Conservation (phyloP, 2,113 vertebrate genomes). For the Pachycephala philippinensis region DNA sequence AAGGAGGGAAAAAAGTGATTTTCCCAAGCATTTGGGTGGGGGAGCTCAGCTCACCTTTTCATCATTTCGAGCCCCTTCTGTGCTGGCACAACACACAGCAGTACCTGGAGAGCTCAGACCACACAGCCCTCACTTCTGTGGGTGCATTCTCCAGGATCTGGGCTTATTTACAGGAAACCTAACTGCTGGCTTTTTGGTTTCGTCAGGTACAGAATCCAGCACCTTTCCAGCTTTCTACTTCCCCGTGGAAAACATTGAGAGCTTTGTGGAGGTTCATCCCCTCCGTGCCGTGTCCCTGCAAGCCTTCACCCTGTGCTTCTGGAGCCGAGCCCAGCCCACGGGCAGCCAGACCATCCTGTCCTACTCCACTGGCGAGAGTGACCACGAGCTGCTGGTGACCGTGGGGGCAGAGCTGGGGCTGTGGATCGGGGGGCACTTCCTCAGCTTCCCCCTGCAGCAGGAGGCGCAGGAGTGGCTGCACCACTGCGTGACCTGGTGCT, state of each 20-base stretch:
- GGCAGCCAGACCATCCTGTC: slow-evolving; percentile 73
- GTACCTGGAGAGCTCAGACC: not conserved
- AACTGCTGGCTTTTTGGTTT: not conserved
- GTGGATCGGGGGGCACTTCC: slow-evolving; percentile 74
- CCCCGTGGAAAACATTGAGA: slow-evolving; percentile 57
- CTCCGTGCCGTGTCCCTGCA: slow-evolving; percentile 63
- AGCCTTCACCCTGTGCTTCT: slow-evolving; percentile 79
- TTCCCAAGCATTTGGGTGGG: not conserved
- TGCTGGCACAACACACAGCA: not conserved
- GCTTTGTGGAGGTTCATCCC: slow-evolving; percentile 68
- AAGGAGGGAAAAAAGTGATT: not conserved
- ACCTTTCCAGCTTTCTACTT: slow-evolving; percentile 78
- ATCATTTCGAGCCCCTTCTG: not conserved
- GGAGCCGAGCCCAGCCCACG: slow-evolving; percentile 3
- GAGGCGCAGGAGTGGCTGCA: slow-evolving; percentile 70
- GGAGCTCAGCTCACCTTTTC: not conserved
- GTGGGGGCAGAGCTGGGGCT: slow-evolving; percentile 69
- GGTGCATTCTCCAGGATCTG: not conserved
- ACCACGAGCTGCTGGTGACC: slow-evolving; percentile 76
- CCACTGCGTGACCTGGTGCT: slow-evolving; percentile 79
- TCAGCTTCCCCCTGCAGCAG: slow-evolving; percentile 71
- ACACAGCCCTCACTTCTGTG: not conserved
- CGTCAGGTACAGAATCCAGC: not conserved
- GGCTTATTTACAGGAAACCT: not conserved
- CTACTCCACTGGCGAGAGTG: slow-evolving; percentile 69